phyloP scores from a whole-genome alignment of 2,797 vertebrate genomes.

The Falco novaeseelandiae region DNA sequence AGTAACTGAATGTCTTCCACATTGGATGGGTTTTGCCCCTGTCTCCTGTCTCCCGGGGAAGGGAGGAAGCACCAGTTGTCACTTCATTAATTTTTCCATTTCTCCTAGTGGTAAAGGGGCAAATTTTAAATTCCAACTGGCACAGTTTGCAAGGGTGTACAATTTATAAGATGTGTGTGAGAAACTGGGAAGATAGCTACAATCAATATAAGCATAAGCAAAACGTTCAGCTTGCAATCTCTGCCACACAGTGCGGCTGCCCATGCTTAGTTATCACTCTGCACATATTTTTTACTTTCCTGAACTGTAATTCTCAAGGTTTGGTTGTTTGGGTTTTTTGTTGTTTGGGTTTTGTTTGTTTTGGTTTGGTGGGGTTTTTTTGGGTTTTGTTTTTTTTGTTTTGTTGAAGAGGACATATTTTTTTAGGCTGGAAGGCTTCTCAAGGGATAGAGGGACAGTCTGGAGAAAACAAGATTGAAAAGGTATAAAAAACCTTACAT shows the following conservation, averaged over 20 bases:
- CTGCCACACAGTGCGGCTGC: background rate
- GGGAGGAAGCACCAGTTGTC: background rate
- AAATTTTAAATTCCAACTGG: constrained; percentile 7
- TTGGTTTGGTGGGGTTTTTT: background rate
- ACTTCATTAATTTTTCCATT: background rate
- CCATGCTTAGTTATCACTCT: constrained; percentile 20
- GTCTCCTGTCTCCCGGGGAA: background rate
- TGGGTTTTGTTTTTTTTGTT: background rate
- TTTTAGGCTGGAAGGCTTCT: background rate
- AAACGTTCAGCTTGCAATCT: constrained; percentile 28
- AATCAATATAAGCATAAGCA: constrained; percentile 7
- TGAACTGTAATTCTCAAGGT: background rate
- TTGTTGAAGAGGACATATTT: background rate
- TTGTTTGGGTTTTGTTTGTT: background rate
- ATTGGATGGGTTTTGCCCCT: background rate
- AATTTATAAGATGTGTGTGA: background rate
- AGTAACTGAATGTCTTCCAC: background rate
- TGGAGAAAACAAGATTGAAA: background rate
- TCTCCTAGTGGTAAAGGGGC: background rate
- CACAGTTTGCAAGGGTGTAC: background rate
- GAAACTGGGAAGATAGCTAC: constrained; percentile 27
- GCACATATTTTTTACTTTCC: constrained; percentile 13
- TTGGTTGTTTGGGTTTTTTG: background rate
- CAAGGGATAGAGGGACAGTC: background rate
- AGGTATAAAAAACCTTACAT: background rate